These are phyloP conservation scores for Sebastes hopkinsi DNA, from an alignment of 2,797 vertebrate species.

Conservation along the genomic window DNA sequence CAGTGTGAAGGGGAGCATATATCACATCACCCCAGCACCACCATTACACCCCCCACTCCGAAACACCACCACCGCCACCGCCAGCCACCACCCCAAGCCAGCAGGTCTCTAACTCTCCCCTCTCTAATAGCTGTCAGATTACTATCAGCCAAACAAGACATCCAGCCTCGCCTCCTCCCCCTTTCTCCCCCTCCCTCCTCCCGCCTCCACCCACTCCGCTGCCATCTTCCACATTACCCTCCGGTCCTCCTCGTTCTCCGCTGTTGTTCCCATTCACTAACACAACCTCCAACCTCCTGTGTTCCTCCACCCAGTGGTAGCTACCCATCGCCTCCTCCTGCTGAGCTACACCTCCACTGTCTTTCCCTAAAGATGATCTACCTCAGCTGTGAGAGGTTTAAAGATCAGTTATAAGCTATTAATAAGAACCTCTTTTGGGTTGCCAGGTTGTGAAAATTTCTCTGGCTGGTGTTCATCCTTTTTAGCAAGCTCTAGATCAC, in stretches of 20 bases:
- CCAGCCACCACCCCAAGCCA: slow-evolving; percentile 58
- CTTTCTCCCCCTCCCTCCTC: background rate
- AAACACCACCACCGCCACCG: slow-evolving; percentile 13
- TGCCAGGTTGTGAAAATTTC: background rate
- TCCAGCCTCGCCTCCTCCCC: slow-evolving; percentile 56
- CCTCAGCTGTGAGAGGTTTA: slow-evolving; percentile 30
- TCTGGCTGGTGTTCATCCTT: background rate
- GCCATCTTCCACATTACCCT: slow-evolving; percentile 48
- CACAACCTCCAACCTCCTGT: slow-evolving; percentile 12
- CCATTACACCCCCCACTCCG: slow-evolving; percentile 18
- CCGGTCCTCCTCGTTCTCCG: slow-evolving; percentile 28
- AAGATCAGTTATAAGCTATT: background rate
- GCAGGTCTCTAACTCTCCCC: slow-evolving; percentile 73
- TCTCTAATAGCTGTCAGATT: slow-evolving; percentile 86
- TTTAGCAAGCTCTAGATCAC: background rate
- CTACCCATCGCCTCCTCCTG: slow-evolving; percentile 25
- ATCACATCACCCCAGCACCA: slow-evolving; percentile 68
- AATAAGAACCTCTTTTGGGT: background rate
- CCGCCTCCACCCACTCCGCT: slow-evolving; percentile 22
- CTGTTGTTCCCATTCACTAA: slow-evolving; percentile 12
- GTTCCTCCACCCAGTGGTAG: slow-evolving; percentile 1
- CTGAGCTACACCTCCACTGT: slow-evolving; percentile 17
- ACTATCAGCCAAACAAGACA: slow-evolving; percentile 85
- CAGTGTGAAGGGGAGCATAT: slow-evolving; percentile 67
- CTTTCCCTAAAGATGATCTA: background rate